Conservation (phyloP, 1,140 invertebrate genomes). For the Drosophila repletoides region DNA sequence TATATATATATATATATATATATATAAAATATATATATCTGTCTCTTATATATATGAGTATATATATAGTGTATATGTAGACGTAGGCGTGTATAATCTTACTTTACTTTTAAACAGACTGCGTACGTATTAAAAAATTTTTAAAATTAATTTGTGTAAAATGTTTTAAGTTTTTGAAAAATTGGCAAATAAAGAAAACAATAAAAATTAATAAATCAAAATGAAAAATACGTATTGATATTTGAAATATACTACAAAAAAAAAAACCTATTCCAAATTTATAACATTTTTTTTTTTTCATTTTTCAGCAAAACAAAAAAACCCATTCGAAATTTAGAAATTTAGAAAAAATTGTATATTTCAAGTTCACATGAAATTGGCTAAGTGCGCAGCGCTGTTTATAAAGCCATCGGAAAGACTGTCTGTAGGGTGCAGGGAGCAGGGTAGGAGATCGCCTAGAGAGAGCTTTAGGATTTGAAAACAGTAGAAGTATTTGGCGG, state of each 20-base stretch:
- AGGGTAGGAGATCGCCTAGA: neutral
- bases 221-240: constrained; percentile 41
- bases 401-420: constrained; percentile 44
- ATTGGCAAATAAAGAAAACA: constrained; percentile 80
- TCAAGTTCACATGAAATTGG: constrained; percentile 49
- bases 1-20: constrained; percentile 57
- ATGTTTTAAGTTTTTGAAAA: constrained; percentile 81
- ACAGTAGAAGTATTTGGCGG: no score
- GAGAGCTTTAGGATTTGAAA: neutral
- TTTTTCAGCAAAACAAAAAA: constrained; percentile 56
- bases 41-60: constrained; percentile 42
- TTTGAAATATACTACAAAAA: constrained; percentile 51
- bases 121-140: constrained; percentile 80
- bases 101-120: constrained; percentile 81
- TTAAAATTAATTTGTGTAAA: constrained; percentile 80
- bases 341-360: no score
- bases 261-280: constrained; percentile 60
- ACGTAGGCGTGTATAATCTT: constrained; percentile 76
- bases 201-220: constrained; percentile 81
- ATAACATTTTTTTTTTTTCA: constrained; percentile 2
- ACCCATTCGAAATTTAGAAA: no score
- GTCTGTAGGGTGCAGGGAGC: constrained; percentile 12
- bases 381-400: constrained; percentile 64
- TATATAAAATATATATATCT: constrained; percentile 55
- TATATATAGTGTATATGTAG: constrained; percentile 71